Evolutionary conservation across 2,113 vertebrate species (phyloP).

Genomic region (Lagopus muta): DNA sequence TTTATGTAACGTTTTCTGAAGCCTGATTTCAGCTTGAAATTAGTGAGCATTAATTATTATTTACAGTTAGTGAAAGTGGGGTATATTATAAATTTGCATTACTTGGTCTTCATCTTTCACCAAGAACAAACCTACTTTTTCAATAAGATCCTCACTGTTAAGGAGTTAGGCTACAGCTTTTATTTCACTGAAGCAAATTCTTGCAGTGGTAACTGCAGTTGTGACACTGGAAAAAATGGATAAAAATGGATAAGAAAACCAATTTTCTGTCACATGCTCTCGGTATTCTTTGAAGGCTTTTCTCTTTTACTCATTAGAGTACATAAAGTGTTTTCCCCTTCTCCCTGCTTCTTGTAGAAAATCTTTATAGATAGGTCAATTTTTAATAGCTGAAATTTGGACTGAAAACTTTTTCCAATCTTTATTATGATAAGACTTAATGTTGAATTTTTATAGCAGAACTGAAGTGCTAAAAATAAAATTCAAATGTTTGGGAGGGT

Average conservation of each 20-base stretch:
- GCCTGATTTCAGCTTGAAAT: background rate
- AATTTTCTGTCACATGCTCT: conserved; percentile 9
- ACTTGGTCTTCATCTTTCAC: background rate
- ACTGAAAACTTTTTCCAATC: conserved; percentile 40
- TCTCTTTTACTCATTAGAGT: conserved; percentile 42
- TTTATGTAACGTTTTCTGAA: conserved; percentile 22
- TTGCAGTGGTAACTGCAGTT: background rate
- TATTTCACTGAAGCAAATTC: background rate
- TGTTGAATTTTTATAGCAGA: conserved; percentile 36
- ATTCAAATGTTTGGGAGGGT: conserved; percentile 3
- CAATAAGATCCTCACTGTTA: background rate
- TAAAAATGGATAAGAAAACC: conserved; percentile 39
- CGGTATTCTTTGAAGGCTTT: conserved; percentile 47
- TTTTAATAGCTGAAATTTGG: conserved; percentile 50
- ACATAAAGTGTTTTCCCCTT: background rate
- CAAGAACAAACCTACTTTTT: conserved; percentile 11
- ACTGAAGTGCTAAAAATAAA: conserved; percentile 32
- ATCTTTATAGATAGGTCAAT: conserved; percentile 42
- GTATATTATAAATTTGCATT: conserved; percentile 1
- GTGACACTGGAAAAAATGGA: background rate
- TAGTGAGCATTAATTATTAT: conserved; percentile 28
- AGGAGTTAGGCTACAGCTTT: conserved; percentile 2
- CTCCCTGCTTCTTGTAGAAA: conserved; percentile 25
- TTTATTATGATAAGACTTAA: conserved; percentile 25
- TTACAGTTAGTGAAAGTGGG: background rate